Conservation (phyloP, 2,113 vertebrate species). For the Phoxinus phoxinus region DNA sequence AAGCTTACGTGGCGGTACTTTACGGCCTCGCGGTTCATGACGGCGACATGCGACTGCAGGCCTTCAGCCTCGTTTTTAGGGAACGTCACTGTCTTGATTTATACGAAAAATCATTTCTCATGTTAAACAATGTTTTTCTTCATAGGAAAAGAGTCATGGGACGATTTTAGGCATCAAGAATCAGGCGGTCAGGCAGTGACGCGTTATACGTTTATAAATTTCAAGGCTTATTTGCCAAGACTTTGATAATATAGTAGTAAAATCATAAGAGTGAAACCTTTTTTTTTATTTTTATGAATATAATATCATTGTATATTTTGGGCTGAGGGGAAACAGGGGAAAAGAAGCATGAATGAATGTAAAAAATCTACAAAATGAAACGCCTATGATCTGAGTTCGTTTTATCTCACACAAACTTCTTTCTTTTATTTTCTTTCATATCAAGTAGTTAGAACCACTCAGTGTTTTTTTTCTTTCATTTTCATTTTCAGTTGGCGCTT, state of each 20-base stretch:
- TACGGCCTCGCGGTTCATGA: slow-evolving; percentile 22
- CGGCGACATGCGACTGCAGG: not conserved
- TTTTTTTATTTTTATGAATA: not conserved
- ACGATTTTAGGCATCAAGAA: not conserved
- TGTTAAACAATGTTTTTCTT: not conserved
- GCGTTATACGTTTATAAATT: not conserved
- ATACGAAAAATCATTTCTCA: not conserved
- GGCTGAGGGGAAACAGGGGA: slow-evolving; percentile 60
- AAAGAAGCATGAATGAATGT: slow-evolving; percentile 74
- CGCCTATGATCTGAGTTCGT: slow-evolving; percentile 41
- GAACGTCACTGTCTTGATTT: slow-evolving; percentile 43
- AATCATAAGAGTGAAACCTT: not conserved
- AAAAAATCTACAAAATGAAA: slow-evolving; percentile 73
- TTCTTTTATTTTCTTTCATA: slow-evolving; percentile 47
- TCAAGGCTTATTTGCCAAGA: not conserved
- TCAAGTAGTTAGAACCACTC: slow-evolving; percentile 62
- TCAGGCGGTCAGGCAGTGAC: slow-evolving; percentile 36
- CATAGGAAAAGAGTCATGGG: not conserved
- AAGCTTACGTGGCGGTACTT: slow-evolving; percentile 57
- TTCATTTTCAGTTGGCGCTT: slow-evolving; percentile 10
- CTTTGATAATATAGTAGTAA: not conserved
- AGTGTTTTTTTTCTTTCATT: slow-evolving; percentile 47
- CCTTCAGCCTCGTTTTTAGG: slow-evolving; percentile 7
- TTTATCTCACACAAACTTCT: not conserved
- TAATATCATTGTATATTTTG: slow-evolving; percentile 69